These are phyloP conservation scores for Calyptomena viridis DNA, from an alignment of 2,113 vertebrate genomes.

Conservation along the genomic window DNA sequence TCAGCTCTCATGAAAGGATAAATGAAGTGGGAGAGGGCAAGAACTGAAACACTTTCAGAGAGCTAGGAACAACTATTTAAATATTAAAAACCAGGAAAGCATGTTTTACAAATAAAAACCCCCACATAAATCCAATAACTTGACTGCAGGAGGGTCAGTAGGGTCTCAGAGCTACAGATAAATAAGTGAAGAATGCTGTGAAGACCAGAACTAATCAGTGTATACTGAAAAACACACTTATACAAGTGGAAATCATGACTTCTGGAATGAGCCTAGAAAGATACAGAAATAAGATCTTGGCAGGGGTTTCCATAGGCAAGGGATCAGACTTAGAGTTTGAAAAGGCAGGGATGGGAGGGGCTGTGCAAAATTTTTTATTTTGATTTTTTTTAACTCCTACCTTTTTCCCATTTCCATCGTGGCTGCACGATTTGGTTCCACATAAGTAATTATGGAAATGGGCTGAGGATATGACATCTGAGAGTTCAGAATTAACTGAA, in stretches of 20 bases:
- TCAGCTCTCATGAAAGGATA: neutral
- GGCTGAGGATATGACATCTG: neutral
- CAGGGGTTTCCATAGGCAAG: neutral
- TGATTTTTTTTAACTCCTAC: neutral
- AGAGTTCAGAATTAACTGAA: constrained; percentile 41
- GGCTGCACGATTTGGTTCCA: neutral
- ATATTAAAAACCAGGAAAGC: neutral
- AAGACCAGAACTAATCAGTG: neutral
- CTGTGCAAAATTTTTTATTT: neutral
- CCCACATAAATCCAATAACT: neutral
- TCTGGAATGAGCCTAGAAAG: neutral
- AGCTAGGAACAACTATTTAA: neutral
- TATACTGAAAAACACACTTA: neutral
- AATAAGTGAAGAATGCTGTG: neutral
- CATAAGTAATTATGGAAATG: constrained; percentile 33
- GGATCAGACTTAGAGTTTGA: neutral
- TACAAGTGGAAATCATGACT: neutral
- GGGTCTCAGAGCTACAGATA: neutral
- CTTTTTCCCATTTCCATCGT: neutral
- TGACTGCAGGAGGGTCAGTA: neutral
- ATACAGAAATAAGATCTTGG: neutral
- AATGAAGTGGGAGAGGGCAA: neutral
- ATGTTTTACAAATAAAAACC: neutral
- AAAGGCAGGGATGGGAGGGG: neutral
- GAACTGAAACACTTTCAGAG: neutral